These are phyloP conservation scores for Entosphenus tridentatus DNA, from an alignment of 2,113 vertebrate species.

Conservation along the genomic window DNA sequence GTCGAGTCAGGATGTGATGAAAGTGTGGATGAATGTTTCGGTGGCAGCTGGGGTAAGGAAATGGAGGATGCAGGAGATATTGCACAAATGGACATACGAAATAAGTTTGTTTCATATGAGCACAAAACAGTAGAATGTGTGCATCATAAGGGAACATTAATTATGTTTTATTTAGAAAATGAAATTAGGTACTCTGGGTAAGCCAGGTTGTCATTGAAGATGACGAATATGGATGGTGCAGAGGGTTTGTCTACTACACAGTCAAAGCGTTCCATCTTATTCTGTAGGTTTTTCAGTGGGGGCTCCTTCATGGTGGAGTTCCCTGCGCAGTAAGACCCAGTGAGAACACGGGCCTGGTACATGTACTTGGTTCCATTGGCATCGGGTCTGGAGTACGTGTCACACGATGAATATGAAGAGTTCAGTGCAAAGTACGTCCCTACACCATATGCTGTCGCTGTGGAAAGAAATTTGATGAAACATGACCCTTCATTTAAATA, in stretches of 20 bases:
- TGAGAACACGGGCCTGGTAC: constrained; percentile 24
- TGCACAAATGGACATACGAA: too few relatives aligned
- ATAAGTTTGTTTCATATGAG: too few relatives aligned
- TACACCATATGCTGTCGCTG: constrained; percentile 13
- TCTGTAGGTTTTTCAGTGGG: constrained; percentile 11
- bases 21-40: too few relatives aligned
- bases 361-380: constrained; percentile 18
- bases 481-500: too few relatives aligned
- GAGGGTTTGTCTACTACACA: constrained; percentile 17
- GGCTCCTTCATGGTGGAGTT: constrained; percentile 13
- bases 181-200: constrained; percentile 32
- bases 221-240: constrained; percentile 22
- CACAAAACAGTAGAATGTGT: too few relatives aligned
- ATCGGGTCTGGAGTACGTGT: constrained; percentile 15
- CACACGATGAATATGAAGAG: constrained; percentile 16
- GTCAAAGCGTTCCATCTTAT: constrained; percentile 18
- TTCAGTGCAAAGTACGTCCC: constrained; percentile 27
- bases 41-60: too few relatives aligned
- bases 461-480: neutral
- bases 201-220: constrained; percentile 28
- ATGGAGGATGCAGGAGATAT: too few relatives aligned
- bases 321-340: constrained; percentile 16
- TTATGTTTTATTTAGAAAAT: constrained; percentile 12
- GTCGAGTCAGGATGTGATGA: too few relatives aligned
- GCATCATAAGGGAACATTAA: too few relatives aligned